phyloP scores from a whole-genome alignment of 2,888 invertebrate species.

The Drosophila tanythrix region DNA sequence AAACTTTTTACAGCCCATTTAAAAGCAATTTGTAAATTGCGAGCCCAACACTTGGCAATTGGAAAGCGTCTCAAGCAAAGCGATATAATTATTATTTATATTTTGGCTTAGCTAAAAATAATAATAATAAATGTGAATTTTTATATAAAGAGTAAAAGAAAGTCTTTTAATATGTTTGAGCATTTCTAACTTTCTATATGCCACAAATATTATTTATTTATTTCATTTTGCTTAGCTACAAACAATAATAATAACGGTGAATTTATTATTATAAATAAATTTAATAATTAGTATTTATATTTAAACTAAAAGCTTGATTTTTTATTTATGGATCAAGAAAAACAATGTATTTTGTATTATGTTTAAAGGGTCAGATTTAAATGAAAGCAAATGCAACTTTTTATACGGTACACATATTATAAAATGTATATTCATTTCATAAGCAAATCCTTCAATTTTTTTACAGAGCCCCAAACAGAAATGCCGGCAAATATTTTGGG shows the following conservation, averaged over 20 bases:
- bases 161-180: not conserved
- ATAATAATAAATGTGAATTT: not conserved
- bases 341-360: not conserved
- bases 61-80: conserved; percentile 42
- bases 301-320: too few relatives aligned
- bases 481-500: conserved; percentile 53
- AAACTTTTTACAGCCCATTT: conserved; percentile 85
- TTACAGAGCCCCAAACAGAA: not conserved
- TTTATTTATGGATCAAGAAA: too few relatives aligned
- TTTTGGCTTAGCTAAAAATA: conserved; percentile 1
- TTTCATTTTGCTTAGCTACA: not conserved
- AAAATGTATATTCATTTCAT: conserved; percentile 3
- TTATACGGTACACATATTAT: not conserved
- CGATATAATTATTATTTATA: conserved; percentile 67
- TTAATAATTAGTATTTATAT: too few relatives aligned
- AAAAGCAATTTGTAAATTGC: conserved; percentile 84
- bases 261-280: too few relatives aligned
- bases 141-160: not conserved
- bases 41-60: conserved; percentile 51
- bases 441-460: not conserved
- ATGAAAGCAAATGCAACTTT: not conserved
- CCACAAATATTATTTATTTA: not conserved
- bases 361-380: not conserved
- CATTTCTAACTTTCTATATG: not conserved
- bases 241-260: too few relatives aligned